Percentiles rank a stretch among this genome's conserved stretches.
phyloP scores from a whole-genome alignment of 2,888 invertebrate genomes.

The Drosophila neonasuta region DNA sequence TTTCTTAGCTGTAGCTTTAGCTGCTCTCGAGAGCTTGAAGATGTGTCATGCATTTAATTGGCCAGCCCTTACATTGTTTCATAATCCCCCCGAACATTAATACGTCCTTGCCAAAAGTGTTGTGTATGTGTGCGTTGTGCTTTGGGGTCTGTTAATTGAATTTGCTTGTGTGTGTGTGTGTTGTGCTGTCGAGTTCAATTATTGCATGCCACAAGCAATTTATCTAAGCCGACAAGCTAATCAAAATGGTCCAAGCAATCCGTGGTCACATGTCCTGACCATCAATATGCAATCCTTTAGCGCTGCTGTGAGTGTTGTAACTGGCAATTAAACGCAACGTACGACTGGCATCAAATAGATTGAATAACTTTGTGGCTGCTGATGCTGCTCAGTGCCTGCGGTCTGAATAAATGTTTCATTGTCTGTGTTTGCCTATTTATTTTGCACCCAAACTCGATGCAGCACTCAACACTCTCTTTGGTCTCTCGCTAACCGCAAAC shows the following conservation, averaged over 20 bases:
- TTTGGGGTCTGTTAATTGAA: constrained; percentile 59
- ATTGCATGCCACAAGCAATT: constrained; percentile 59
- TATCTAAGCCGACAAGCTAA: constrained; percentile 64
- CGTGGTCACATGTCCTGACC: constrained; percentile 7
- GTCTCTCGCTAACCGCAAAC: constrained; percentile 54
- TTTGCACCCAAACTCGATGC: constrained; percentile 40
- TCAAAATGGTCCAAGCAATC: constrained; percentile 47
- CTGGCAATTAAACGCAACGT: constrained; percentile 56
- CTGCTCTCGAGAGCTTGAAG: constrained; percentile 14
- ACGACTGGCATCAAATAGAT: constrained; percentile 64
- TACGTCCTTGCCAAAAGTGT: constrained; percentile 32
- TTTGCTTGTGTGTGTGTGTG: constrained; percentile 26
- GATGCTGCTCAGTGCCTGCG: constrained; percentile 17
- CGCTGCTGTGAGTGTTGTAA: constrained; percentile 18
- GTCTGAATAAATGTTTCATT: constrained; percentile 56
- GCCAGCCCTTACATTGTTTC: constrained; percentile 30
- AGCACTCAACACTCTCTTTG: constrained; percentile 28
- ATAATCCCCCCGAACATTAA: constrained; percentile 59
- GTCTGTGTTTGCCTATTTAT: constrained; percentile 68
- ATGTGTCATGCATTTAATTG: constrained; percentile 55
- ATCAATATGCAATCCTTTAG: constrained; percentile 46
- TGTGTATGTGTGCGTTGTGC: background rate
- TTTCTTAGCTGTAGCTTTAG: constrained; percentile 27
- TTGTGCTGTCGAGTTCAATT: constrained; percentile 49
- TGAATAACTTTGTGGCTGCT: constrained; percentile 55